Percentiles rank a stretch among this genome's conserved stretches.
Evolutionary conservation across 2,888 invertebrate species (phyloP).

Genomic region (Epistrophella euchroma): DNA sequence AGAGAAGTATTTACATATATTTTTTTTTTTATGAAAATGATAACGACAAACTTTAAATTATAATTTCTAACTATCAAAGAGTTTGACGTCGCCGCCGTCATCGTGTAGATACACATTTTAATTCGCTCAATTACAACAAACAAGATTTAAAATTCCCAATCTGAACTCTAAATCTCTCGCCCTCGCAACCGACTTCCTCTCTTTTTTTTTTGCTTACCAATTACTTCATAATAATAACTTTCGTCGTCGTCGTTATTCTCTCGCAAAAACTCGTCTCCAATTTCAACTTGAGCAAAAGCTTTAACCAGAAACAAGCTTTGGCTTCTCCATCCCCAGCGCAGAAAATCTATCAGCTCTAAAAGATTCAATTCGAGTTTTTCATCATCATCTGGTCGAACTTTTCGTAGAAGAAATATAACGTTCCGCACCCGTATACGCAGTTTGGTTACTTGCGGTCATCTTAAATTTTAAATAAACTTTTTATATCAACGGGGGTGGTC

Average conservation of each 20-base stretch:
- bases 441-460: slow-evolving; percentile 58
- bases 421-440: slow-evolving; percentile 72
- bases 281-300: slow-evolving; percentile 48
- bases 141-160: slow-evolving; percentile 24
- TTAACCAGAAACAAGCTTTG: slow-evolving; percentile 41
- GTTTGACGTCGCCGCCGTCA: slow-evolving; percentile 40
- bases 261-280: slow-evolving; percentile 4
- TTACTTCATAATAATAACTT: slow-evolving; percentile 13
- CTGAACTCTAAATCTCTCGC: slow-evolving; percentile 7
- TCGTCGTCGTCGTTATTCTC: not conserved
- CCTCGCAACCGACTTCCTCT: slow-evolving; percentile 40
- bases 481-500: slow-evolving; percentile 29
- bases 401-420: slow-evolving; percentile 62
- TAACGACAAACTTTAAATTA: slow-evolving; percentile 22
- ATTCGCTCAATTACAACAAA: slow-evolving; percentile 45
- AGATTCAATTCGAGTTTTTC: slow-evolving; percentile 71
- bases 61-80: slow-evolving; percentile 33
- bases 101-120: slow-evolving; percentile 27
- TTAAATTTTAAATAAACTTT: slow-evolving; percentile 44
- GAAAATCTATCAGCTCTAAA: slow-evolving; percentile 48
- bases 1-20: not conserved
- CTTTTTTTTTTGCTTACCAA: slow-evolving; percentile 37
- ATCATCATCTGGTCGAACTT: slow-evolving; percentile 71
- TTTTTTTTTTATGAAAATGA: slow-evolving; percentile 12
- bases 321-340: slow-evolving; percentile 43